phyloP scores from a whole-genome alignment of 2,113 vertebrate genomes.

The Tangachromis dhanisi region DNA sequence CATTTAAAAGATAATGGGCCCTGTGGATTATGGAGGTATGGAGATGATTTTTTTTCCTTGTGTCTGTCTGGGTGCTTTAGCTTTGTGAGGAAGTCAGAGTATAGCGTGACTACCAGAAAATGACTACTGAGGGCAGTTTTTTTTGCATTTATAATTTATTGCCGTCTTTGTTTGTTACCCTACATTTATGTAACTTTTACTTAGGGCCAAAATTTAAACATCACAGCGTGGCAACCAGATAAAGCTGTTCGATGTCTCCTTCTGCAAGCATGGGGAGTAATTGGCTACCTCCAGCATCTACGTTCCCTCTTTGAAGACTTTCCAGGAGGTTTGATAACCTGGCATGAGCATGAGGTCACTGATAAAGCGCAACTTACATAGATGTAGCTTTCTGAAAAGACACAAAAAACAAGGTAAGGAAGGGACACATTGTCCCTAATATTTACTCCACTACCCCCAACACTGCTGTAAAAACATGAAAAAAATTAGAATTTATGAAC shows the following conservation, averaged over 20 bases:
- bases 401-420: background rate
- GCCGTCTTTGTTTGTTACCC: background rate
- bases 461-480: background rate
- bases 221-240: background rate
- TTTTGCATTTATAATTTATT: background rate
- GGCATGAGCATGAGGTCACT: background rate
- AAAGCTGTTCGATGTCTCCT: background rate
- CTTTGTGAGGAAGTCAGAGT: background rate
- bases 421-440: background rate
- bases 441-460: too few species aligned
- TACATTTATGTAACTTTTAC: background rate
- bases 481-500: background rate
- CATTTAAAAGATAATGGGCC: conserved; percentile 40
- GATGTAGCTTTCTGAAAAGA: background rate
- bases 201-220: background rate
- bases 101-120: background rate
- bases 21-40: conserved; percentile 18
- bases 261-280: background rate
- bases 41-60: background rate
- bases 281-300: background rate
- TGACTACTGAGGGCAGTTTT: background rate
- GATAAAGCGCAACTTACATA: background rate
- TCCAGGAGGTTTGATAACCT: background rate
- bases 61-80: background rate
- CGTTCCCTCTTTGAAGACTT: background rate